Conservation (phyloP, 2,888 invertebrate genomes). For the Micoletzkya japonica region DNA sequence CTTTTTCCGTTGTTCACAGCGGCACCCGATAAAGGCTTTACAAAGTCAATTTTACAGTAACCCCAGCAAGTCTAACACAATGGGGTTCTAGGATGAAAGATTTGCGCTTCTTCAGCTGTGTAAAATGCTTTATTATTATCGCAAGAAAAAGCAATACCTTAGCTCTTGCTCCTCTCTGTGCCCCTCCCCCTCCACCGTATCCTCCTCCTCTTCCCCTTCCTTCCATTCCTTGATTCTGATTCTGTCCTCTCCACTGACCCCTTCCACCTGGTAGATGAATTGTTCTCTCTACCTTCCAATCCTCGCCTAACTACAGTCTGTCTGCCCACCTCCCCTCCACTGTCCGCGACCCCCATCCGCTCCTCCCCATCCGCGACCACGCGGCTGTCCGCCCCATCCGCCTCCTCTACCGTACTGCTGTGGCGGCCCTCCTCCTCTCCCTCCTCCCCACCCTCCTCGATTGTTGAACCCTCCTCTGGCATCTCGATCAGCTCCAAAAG, state of each 20-base stretch:
- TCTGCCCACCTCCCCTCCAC: constrained; percentile 1
- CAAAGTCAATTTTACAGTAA: too few relatives aligned
- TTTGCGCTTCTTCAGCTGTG: neutral
- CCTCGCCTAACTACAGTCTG: neutral
- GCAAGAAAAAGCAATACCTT: neutral
- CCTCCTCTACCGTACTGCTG: constrained; percentile 14
- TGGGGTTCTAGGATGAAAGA: too few relatives aligned
- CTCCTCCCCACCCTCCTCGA: neutral
- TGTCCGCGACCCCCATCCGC: constrained; percentile 7
- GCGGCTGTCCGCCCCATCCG: constrained; percentile 3
- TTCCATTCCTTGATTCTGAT: neutral
- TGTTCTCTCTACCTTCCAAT: neutral
- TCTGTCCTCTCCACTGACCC: neutral
- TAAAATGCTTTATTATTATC: neutral
- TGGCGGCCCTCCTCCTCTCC: neutral
- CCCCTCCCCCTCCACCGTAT: constrained; percentile 14
- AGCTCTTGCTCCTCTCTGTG: neutral
- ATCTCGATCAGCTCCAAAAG: constrained; percentile 3
- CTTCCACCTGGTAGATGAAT: neutral
- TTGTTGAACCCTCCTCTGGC: constrained; percentile 1
- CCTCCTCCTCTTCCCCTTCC: constrained; percentile 22
- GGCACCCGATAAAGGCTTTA: too few relatives aligned
- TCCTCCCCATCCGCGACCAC: too few relatives aligned
- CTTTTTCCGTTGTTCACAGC: too few relatives aligned
- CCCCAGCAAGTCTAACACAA: too few relatives aligned